Percentiles rank a stretch among this genome's conserved stretches.
Evolutionary conservation across 2,113 vertebrate genomes (phyloP).

Genomic region (Callorhinus ursinus): DNA sequence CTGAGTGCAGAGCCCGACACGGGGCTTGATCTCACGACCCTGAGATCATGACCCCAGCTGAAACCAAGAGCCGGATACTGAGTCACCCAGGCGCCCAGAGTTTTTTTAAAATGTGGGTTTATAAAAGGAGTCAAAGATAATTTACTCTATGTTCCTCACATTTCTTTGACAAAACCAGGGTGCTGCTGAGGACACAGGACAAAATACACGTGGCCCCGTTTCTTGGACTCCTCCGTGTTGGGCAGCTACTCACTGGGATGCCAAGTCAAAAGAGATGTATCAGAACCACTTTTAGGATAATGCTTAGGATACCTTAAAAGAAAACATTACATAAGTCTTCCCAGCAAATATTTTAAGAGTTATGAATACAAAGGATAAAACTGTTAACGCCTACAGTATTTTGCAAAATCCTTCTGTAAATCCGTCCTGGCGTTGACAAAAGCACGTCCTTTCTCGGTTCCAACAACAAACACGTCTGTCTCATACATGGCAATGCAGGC

Average conservation of each 20-base stretch:
- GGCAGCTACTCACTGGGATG: neutral
- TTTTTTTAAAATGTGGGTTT: neutral
- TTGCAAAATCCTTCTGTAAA: slow-evolving; percentile 88
- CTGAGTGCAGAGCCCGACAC: rapidly evolving
- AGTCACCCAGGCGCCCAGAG: neutral
- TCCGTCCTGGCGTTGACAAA: slow-evolving; percentile 86
- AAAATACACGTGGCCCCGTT: neutral
- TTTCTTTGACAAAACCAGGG: neutral
- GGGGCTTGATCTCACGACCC: neutral
- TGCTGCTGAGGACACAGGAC: neutral
- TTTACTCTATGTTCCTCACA: neutral
- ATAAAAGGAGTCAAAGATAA: neutral
- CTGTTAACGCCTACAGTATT: slow-evolving; percentile 86
- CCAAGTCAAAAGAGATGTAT: neutral
- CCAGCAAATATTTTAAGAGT: neutral
- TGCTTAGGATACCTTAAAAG: neutral
- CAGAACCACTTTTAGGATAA: neutral
- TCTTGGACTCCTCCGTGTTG: neutral
- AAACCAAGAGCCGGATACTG: neutral
- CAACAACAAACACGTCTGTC: slow-evolving; percentile 86
- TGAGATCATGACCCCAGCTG: neutral
- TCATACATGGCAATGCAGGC: slow-evolving; percentile 89
- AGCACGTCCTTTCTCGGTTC: slow-evolving; percentile 86
- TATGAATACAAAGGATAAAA: neutral
- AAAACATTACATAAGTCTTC: neutral